Evolutionary conservation across 2,113 vertebrate genomes (phyloP).

Genomic region (Myocastor coypus): DNA sequence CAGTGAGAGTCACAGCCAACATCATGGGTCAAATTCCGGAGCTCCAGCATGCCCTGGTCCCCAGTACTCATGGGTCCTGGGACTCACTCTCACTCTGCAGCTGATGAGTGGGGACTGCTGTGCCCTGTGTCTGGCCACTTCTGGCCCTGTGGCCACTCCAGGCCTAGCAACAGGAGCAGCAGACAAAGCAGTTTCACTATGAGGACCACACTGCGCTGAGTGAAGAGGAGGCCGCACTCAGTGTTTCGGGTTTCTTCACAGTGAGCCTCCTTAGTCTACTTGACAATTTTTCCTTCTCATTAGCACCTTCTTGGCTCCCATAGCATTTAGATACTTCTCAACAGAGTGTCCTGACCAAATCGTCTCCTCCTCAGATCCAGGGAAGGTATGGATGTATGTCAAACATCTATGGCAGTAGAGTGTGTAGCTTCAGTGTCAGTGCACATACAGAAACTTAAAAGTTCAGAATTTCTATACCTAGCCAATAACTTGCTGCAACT

Average conservation of each 20-base stretch:
- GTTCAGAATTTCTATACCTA: background rate
- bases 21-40: background rate
- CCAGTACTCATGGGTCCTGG: background rate
- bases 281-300: background rate
- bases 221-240: background rate
- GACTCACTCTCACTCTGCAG: background rate
- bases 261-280: background rate
- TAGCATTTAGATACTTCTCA: background rate
- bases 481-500: background rate
- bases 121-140: background rate
- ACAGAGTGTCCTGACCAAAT: background rate
- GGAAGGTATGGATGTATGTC: background rate
- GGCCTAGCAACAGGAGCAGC: background rate
- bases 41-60: background rate
- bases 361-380: background rate
- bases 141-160: background rate
- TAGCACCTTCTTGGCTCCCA: background rate
- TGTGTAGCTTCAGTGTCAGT: background rate
- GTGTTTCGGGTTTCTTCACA: background rate
- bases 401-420: background rate
- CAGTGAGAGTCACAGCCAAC: background rate
- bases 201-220: background rate
- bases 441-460: background rate
- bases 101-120: too few species aligned
- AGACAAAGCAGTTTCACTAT: background rate